phyloP scores from a whole-genome alignment of 2,113 vertebrate genomes.

The Tupaia chinensis region DNA sequence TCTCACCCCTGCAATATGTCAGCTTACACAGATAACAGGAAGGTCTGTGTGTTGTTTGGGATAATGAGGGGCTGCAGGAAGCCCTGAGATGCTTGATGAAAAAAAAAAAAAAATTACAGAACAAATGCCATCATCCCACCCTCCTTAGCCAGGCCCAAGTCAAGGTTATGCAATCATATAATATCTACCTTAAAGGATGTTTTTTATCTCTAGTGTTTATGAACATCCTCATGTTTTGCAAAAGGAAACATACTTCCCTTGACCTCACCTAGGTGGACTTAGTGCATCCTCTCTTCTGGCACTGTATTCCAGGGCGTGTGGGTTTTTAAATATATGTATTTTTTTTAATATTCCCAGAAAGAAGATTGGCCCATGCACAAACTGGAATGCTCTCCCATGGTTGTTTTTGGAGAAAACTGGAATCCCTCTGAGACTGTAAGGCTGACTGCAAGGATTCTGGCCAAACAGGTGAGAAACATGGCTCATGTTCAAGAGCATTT shows the following conservation, averaged over 20 bases:
- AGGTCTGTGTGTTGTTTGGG: rapidly evolving
- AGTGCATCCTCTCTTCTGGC: constrained; percentile 70
- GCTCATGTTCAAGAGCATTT: not conserved
- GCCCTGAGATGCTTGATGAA: not conserved
- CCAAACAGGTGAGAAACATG: constrained; percentile 92
- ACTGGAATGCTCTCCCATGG: constrained; percentile 96
- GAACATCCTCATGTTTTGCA: constrained; percentile 72
- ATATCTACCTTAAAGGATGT: not conserved
- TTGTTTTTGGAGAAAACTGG: constrained; percentile 94
- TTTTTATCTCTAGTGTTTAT: constrained; percentile 59
- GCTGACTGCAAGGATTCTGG: constrained; percentile 94
- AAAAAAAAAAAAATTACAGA: not conserved
- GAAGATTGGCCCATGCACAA: constrained; percentile 98
- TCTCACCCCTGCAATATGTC: rapidly evolving
- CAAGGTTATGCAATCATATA: rapidly evolving
- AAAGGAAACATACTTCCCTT: constrained; percentile 87
- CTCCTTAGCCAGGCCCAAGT: not conserved
- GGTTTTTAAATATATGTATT: not conserved
- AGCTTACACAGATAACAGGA: rapidly evolving
- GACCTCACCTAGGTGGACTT: constrained; percentile 76
- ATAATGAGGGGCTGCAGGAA: not conserved
- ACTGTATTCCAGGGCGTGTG: not conserved
- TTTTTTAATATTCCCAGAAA: constrained; percentile 88
- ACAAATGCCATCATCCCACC: not conserved
- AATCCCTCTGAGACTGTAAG: constrained; percentile 94